phyloP scores from a whole-genome alignment of 2,113 vertebrate species.

The Notothenia coriiceps region DNA sequence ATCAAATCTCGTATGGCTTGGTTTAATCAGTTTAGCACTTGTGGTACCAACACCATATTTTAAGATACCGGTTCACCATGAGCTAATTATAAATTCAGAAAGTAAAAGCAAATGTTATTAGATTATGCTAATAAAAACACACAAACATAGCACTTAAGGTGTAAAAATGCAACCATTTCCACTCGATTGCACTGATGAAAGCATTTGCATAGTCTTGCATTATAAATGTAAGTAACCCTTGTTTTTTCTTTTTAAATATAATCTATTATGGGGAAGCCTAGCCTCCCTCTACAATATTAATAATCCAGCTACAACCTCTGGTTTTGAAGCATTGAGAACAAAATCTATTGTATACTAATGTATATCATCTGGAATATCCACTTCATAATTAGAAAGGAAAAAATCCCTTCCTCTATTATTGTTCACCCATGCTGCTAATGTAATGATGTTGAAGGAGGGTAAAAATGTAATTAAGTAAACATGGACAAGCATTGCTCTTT shows the following conservation, averaged over 20 bases:
- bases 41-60: slow-evolving; percentile 27
- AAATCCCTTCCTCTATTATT: slow-evolving; percentile 60
- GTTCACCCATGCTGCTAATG: slow-evolving; percentile 67
- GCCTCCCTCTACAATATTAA: slow-evolving; percentile 2
- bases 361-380: slow-evolving; percentile 62
- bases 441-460: slow-evolving; percentile 49
- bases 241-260: background rate
- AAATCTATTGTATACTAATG: slow-evolving; percentile 33
- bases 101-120: background rate
- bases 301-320: slow-evolving; percentile 33
- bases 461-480: slow-evolving; percentile 68
- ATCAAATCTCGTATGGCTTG: slow-evolving; percentile 73
- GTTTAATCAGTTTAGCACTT: slow-evolving; percentile 52
- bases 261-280: background rate
- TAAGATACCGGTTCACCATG: background rate
- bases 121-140: background rate
- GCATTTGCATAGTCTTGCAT: background rate
- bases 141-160: background rate
- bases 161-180: background rate
- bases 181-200: background rate
- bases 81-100: slow-evolving; percentile 20
- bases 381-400: slow-evolving; percentile 64
- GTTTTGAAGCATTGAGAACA: slow-evolving; percentile 19
- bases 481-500: slow-evolving; percentile 44
- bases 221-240: background rate